Base-by-base conservation (phyloP, 1,140 invertebrate species). In the Macrosteles quadrilineatus region DNA sequence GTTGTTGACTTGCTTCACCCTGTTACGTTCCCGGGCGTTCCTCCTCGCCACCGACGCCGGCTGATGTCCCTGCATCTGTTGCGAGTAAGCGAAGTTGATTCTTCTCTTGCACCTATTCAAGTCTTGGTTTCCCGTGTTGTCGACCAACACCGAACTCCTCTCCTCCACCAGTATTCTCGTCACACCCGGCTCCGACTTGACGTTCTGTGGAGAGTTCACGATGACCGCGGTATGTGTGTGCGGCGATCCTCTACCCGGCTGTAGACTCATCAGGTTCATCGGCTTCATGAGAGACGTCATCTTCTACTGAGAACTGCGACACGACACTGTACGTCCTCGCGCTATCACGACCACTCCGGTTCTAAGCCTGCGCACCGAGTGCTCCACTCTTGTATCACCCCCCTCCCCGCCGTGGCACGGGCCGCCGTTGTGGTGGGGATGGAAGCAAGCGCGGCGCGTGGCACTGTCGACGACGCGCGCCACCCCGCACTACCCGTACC, bases 1-100 rank as follows among this genome's bases (percentile, higher is more conserved):
- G 75, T 95, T 93, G 84, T 98, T 98, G 72, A 97, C 94, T 85
- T 96, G 92, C 80, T 96, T 96, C 12, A 98, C 96, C 57, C 96
- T 87, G 80, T 98, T 98, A 68, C 95, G 82, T 81, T 98, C 96
- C 0, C 96, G 85, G 27, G 96, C 95, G 82, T 98, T 98, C 72
- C 96, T 86, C 57, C 95, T 83, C 0, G 94, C 92, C 2, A 97
- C 95, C 0, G 94, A 93, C 1, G 93, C 92, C 65, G 91, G 88
- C 74, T 90, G 89, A 73, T 83, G 82, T 3, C 78, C 76, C 30
- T 82, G 73, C 2, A 83, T 77, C 47, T 76, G 78, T 47, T 81
- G 81, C 50, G 85, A 82, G 57, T 73, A 73, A 0, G 71, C 70
- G 75, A 90, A 91, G 72, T 87, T 88, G 75, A 87, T 91, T 77